phyloP scores from a whole-genome alignment of 2,888 invertebrate species.

The Calameuta filiformis region DNA sequence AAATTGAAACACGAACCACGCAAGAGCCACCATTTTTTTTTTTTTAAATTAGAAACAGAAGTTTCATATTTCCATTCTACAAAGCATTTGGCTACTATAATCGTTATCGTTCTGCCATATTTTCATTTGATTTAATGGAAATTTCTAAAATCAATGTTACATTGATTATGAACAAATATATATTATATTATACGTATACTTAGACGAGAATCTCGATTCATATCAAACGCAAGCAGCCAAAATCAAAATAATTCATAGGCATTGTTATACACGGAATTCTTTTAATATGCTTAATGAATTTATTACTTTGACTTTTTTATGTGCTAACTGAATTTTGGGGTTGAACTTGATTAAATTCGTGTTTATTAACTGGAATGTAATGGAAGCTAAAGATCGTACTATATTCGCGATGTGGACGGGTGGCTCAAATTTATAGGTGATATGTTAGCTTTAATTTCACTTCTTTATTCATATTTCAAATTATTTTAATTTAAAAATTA shows the following conservation, averaged over 20 bases:
- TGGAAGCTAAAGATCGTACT: background rate
- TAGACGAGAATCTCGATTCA: background rate
- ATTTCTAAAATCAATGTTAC: background rate
- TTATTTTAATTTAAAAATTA: conserved; percentile 63
- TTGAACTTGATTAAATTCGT: background rate
- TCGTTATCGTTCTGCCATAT: background rate
- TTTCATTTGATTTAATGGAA: background rate
- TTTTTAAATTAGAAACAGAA: background rate
- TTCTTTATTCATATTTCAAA: conserved; percentile 54
- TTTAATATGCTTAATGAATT: background rate
- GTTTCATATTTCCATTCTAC: background rate
- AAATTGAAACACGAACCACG: background rate
- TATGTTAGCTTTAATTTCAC: conserved; percentile 50
- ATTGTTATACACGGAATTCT: background rate
- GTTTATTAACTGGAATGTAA: background rate
- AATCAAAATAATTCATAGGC: background rate
- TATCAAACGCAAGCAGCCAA: background rate
- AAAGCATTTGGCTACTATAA: background rate
- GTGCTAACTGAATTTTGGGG: background rate
- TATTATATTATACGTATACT: background rate
- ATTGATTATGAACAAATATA: background rate
- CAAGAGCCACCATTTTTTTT: background rate
- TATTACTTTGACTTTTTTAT: background rate
- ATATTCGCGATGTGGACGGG: conserved; percentile 11
- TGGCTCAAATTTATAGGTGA: conserved; percentile 53